Evolutionary conservation across 2,113 vertebrate species (phyloP).

Genomic region (Myotis yumanensis): DNA sequence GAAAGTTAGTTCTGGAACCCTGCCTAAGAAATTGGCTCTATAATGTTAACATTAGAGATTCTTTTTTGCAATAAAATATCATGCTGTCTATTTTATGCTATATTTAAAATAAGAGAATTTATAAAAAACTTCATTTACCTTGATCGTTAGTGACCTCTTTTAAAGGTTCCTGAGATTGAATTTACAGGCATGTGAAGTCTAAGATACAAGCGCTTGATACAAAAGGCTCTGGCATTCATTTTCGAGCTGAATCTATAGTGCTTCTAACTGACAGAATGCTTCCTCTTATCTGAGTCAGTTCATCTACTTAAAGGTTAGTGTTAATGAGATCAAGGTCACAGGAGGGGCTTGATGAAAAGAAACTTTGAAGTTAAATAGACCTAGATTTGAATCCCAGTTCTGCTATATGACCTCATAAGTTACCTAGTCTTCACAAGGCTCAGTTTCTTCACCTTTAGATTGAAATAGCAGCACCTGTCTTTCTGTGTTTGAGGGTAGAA

Average conservation of each 20-base stretch:
- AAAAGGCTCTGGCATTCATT: constrained; percentile 42
- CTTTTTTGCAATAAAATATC: constrained; percentile 60
- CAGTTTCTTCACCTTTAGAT: constrained; percentile 16
- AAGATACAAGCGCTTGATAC: neutral
- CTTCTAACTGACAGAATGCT: neutral
- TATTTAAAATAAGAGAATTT: constrained; percentile 67
- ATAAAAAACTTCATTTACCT: constrained; percentile 46
- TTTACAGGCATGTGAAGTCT: neutral
- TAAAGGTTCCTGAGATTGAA: constrained; percentile 41
- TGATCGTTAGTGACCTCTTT: neutral
- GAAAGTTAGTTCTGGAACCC: constrained; percentile 66
- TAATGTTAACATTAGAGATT: constrained; percentile 54
- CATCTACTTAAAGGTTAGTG: constrained; percentile 38
- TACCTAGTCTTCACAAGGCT: neutral
- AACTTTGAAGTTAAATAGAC: constrained; percentile 6
- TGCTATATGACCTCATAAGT: neutral
- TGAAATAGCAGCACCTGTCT: neutral
- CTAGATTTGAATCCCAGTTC: neutral
- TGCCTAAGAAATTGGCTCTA: constrained; percentile 67
- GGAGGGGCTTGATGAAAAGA: neutral
- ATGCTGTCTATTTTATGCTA: constrained; percentile 49
- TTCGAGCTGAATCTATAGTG: neutral
- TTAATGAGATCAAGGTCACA: constrained; percentile 14
- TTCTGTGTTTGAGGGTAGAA: neutral
- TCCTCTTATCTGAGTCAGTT: neutral